Conservation (phyloP, 2,113 vertebrate genomes). For the Gallinago undulata region DNA sequence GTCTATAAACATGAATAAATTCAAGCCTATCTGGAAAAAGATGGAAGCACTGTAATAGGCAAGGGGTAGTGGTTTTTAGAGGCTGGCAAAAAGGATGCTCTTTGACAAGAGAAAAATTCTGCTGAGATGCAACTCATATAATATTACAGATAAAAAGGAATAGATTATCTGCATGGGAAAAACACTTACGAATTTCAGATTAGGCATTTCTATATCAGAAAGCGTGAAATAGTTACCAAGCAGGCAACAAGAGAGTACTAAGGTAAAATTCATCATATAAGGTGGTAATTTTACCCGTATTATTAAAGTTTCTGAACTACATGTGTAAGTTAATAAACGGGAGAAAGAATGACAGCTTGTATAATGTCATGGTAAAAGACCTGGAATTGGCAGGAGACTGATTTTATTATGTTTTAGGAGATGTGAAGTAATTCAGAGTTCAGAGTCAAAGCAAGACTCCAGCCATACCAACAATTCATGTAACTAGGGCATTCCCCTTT, state of each 20-base stretch:
- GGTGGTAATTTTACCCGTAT: background rate
- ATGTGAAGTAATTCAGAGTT: background rate
- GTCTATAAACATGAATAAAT: background rate
- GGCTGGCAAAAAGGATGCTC: background rate
- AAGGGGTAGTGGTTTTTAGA: background rate
- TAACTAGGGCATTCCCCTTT: background rate
- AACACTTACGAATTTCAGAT: background rate
- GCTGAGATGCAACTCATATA: background rate
- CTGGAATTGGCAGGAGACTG: background rate
- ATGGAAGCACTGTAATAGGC: background rate
- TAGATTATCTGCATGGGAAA: background rate
- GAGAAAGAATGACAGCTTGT: background rate
- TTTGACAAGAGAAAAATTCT: background rate
- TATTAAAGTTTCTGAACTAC: background rate
- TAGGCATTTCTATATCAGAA: background rate
- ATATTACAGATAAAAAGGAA: background rate
- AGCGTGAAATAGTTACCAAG: background rate
- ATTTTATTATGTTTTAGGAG: background rate
- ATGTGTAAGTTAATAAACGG: background rate
- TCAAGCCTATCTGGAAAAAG: background rate
- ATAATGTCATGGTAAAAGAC: background rate
- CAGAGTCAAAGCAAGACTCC: background rate
- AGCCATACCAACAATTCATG: background rate
- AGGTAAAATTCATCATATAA: background rate
- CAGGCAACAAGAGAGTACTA: background rate